Percentiles rank a stretch among this genome's conserved stretches.
Conservation (phyloP, 1,140 invertebrate species). For the Drosophila novamexicana region DNA sequence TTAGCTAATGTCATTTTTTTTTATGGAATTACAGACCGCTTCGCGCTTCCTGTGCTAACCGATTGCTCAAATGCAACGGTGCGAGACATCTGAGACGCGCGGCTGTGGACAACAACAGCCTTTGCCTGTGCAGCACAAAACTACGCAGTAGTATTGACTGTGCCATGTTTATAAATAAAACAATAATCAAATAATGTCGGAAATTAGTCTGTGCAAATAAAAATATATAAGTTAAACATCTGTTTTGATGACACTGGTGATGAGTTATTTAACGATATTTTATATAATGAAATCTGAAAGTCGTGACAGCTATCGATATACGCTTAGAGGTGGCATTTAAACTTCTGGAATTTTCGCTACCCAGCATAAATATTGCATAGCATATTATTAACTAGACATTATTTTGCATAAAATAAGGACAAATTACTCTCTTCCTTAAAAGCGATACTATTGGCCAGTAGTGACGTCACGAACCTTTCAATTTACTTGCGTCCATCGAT, state of each 20-base stretch:
- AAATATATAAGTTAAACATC: slow-evolving; percentile 52
- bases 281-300: neutral
- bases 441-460: neutral
- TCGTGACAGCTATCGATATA: neutral
- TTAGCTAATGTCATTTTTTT: neutral
- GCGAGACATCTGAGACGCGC: slow-evolving; percentile 44
- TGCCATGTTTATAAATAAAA: slow-evolving; percentile 42
- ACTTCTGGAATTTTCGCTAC: too few relatives aligned
- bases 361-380: too few relatives aligned
- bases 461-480: neutral
- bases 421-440: too few relatives aligned
- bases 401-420: too few relatives aligned
- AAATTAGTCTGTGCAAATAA: slow-evolving; percentile 29
- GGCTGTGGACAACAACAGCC: slow-evolving; percentile 23
- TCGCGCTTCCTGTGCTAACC: slow-evolving; percentile 36
- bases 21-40: slow-evolving; percentile 30
- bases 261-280: slow-evolving; percentile 18
- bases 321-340: neutral
- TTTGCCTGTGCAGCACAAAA: slow-evolving; percentile 50
- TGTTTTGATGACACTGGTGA: slow-evolving; percentile 34
- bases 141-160: slow-evolving; percentile 63
- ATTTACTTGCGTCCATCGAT: neutral
- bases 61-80: slow-evolving; percentile 41
- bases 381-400: too few relatives aligned
- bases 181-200: slow-evolving; percentile 14